phyloP scores from a whole-genome alignment of 1,140 invertebrate species.

The Drosophila watanabei region DNA sequence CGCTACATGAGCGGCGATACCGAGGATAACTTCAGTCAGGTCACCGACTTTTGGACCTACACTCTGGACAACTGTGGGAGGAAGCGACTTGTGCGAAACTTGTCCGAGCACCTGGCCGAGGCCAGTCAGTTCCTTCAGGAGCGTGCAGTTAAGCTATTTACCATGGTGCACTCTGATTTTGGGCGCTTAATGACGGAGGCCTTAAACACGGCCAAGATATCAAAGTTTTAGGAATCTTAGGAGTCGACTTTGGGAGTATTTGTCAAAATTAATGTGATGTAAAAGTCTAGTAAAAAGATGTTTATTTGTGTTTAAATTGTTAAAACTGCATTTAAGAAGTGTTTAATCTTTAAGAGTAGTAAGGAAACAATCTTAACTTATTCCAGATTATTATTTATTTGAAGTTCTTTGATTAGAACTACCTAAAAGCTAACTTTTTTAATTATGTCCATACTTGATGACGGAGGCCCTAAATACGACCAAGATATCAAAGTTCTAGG shows the following conservation, averaged over 20 bases:
- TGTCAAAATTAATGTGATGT: background rate
- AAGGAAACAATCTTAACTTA: background rate
- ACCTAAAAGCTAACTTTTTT: background rate
- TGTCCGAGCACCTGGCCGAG: conserved; percentile 91
- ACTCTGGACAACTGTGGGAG: conserved; percentile 91
- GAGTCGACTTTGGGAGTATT: no score
- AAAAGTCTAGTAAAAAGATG: background rate
- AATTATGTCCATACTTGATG: conserved; percentile 71
- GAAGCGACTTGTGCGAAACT: conserved; percentile 91
- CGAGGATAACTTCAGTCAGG: conserved; percentile 96
- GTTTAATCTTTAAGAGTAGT: background rate
- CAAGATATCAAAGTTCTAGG: conserved; percentile 87
- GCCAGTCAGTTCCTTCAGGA: conserved; percentile 95
- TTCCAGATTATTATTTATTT: background rate
- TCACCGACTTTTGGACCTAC: conserved; percentile 92
- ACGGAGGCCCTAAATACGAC: conserved; percentile 88
- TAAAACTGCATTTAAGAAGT: no score
- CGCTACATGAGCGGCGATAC: conserved; percentile 92
- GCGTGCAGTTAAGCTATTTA: conserved; percentile 91
- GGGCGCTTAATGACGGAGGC: conserved; percentile 89
- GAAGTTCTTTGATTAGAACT: background rate
- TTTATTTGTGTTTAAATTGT: background rate
- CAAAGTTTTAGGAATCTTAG: conserved; percentile 86
- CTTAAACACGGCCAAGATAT: conserved; percentile 87
- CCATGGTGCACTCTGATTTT: conserved; percentile 89